Evolutionary conservation across 2,888 invertebrate species (phyloP), one percentile per base, ranked within the genome.

Genomic region (Meteorus colon): DNA sequence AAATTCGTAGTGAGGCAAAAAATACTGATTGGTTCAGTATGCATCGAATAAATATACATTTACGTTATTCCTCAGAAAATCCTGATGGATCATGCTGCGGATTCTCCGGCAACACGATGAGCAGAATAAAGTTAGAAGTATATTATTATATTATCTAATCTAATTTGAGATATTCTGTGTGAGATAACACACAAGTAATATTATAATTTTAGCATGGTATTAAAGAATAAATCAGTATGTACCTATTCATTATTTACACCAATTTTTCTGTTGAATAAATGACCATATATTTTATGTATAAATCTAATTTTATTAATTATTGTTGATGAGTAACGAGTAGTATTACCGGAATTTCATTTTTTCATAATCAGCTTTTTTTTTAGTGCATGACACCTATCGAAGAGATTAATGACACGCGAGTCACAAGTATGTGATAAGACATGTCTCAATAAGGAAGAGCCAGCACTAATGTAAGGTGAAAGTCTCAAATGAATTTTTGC

Each of bases 41-140:
- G 12, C 3, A 55, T 29, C 37, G 19, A 34, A 66, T 48, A 12
- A 45, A 27, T 73, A 27, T 63, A 37, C 27, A 1, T 55, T 34
- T 4, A n/a, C 51, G 67, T 62, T 31, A 55, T 76, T 75, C 82
- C 84, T 73, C 81, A 87, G 87, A 84, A 79, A 79, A 80, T 81
- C 4, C 41, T 87, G 62, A 84, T 87, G 75, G 79, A 84, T 69
- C 85, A 87, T 74, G 86, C 86, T 29, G 81, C 86, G 16, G 84
- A 85, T 31, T 79, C 76, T 79, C 69, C 71, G 69, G 48, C 63
- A 27, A 34, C 72, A 51, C 70, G 73, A 41, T 80, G 59, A 70
- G 67, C 51, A 19, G 73, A 68, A 79, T 60, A 19, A 59, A 48
- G 29, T 4, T 55, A 14, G 27, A 24, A 55, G 24, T 1, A 4